These are phyloP conservation scores for Clusia tigrina DNA, from an alignment of 2,888 invertebrate genomes.

Conservation along the genomic window DNA sequence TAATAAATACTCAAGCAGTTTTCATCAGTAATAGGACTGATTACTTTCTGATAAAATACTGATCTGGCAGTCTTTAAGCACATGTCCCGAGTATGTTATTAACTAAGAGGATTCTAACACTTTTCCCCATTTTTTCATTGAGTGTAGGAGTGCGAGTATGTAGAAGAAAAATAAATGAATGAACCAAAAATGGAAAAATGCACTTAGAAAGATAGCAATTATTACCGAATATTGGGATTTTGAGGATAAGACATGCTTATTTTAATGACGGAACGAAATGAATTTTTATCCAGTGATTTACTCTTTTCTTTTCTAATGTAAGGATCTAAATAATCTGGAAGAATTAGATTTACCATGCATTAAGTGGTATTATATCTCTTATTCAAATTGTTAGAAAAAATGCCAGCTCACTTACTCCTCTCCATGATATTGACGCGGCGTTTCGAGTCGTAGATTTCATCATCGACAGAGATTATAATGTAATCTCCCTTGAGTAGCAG, in stretches of 20 bases:
- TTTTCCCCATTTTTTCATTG: too few species aligned
- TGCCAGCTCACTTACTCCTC: slow-evolving; percentile 49
- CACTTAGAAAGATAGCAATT: too few species aligned
- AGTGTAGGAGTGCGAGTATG: too few species aligned
- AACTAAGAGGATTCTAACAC: too few species aligned
- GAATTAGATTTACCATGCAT: slow-evolving; percentile 51
- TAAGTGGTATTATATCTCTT: slow-evolving; percentile 24
- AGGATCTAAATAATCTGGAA: slow-evolving; percentile 76
- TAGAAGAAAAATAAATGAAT: slow-evolving; percentile 19
- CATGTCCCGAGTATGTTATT: too few species aligned
- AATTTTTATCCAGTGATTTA: slow-evolving; percentile 70
- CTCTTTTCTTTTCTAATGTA: slow-evolving; percentile 68
- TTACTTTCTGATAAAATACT: too few species aligned
- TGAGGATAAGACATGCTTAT: slow-evolving; percentile 80
- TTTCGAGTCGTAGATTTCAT: slow-evolving; percentile 81
- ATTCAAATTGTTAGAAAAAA: not conserved
- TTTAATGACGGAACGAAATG: slow-evolving; percentile 82
- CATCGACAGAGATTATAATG: slow-evolving; percentile 87
- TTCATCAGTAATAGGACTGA: too few species aligned
- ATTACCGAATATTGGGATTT: slow-evolving; percentile 78
- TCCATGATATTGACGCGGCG: slow-evolving; percentile 67
- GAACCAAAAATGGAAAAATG: too few species aligned
- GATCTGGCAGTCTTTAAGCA: too few species aligned
- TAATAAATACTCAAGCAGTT: too few species aligned
- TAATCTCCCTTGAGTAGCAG: slow-evolving; percentile 83